Conservation (phyloP, 2,113 vertebrate species). For the Podarcis muralis region DNA sequence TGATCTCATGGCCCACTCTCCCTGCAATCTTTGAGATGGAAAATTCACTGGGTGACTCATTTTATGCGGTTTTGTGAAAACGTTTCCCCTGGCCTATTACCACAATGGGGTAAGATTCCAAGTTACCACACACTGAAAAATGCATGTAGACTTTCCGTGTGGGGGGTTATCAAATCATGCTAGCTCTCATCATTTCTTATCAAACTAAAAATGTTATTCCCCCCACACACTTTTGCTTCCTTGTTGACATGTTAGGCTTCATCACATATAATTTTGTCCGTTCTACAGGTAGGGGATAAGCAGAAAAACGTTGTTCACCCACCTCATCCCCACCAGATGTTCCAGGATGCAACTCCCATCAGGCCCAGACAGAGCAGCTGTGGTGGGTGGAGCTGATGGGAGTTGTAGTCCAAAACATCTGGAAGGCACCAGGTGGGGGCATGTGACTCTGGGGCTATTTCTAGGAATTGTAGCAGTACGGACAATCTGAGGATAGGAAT, state of each 20-base stretch:
- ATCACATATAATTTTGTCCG: neutral
- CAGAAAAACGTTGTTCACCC: too few relatives aligned
- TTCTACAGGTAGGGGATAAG: neutral
- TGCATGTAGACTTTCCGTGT: neutral
- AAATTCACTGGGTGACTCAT: neutral
- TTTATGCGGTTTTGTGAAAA: neutral
- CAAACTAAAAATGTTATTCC: neutral
- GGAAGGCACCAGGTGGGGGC: too few relatives aligned
- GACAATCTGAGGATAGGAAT: neutral
- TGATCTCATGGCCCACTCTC: slow-evolving; percentile 4
- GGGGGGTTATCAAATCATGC: too few relatives aligned
- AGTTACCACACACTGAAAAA: neutral
- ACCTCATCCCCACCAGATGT: too few relatives aligned
- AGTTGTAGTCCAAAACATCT: too few relatives aligned
- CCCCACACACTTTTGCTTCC: neutral
- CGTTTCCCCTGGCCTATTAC: neutral
- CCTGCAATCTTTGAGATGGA: neutral
- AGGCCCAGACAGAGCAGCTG: too few relatives aligned
- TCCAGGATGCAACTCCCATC: too few relatives aligned
- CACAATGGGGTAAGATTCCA: neutral
- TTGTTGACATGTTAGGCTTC: neutral
- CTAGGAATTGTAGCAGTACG: neutral
- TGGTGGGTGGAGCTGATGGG: too few relatives aligned
- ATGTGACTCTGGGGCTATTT: neutral
- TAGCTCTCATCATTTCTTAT: neutral